Evolutionary conservation across 2,113 vertebrate genomes (phyloP).

Genomic region (Prochilodus magdalenae): DNA sequence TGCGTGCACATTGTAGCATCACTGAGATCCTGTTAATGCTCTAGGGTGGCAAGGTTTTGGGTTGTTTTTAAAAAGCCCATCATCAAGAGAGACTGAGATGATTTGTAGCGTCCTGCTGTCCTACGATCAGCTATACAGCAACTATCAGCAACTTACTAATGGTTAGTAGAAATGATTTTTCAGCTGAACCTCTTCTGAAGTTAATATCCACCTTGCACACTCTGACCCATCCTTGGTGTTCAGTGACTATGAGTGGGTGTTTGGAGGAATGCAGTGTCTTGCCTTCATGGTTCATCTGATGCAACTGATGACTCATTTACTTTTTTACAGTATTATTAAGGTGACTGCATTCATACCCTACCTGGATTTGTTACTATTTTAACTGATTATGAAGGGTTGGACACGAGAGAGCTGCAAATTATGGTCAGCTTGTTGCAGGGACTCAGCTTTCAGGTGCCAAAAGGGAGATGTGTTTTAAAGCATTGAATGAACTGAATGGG

Average conservation of each 20-base stretch:
- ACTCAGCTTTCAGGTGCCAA: too few relatives aligned
- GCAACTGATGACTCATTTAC: slow-evolving; percentile 14
- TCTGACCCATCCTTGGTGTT: not conserved
- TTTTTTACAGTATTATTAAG: not conserved
- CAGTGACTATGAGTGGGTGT: not conserved
- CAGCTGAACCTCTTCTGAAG: not conserved
- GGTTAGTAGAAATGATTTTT: not conserved
- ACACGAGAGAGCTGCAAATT: too few relatives aligned
- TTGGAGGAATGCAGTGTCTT: not conserved
- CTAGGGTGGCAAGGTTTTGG: not conserved
- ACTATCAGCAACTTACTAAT: too few relatives aligned
- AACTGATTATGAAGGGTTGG: not conserved
- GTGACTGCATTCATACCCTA: not conserved
- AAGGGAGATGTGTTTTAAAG: too few relatives aligned
- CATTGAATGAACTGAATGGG: too few relatives aligned
- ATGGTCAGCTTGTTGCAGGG: too few relatives aligned
- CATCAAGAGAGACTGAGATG: not conserved
- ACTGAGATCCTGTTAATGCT: not conserved
- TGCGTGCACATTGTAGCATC: not conserved
- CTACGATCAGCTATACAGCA: not conserved
- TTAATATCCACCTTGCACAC: not conserved
- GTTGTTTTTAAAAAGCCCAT: not conserved
- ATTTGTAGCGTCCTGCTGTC: not conserved
- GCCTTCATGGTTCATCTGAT: not conserved
- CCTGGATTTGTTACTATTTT: not conserved